Percentiles rank a stretch among this genome's conserved stretches.
phyloP scores from a whole-genome alignment of 2,113 vertebrate species.

The Cinclus mexicanus region DNA sequence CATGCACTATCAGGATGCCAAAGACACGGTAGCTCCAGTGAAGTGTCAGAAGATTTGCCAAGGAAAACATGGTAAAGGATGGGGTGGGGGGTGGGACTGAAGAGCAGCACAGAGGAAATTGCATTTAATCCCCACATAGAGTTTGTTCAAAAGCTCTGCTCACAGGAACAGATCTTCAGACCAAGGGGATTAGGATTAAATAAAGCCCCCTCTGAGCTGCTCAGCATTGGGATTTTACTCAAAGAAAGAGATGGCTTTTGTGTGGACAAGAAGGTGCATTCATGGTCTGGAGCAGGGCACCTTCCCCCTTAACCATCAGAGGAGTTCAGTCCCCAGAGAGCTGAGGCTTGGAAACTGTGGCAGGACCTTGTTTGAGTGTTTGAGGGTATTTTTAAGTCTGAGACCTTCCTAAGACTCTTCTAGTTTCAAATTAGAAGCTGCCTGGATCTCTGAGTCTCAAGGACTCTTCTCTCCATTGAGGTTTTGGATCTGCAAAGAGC shows the following conservation, averaged over 20 bases:
- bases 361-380: background rate
- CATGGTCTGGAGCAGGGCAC: background rate
- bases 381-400: constrained; percentile 9
- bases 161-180: background rate
- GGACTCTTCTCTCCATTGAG: background rate
- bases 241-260: constrained; percentile 11
- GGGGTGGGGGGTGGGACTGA: background rate
- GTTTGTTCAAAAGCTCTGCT: background rate
- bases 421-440: constrained; percentile 3
- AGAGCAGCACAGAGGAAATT: constrained; percentile 38
- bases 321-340: background rate
- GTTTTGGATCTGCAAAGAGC: background rate
- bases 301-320: background rate
- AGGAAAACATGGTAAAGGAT: constrained; percentile 49
- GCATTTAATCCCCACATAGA: constrained; percentile 3
- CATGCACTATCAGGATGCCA: background rate
- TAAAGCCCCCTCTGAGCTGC: constrained; percentile 17
- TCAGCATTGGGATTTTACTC: background rate
- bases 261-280: constrained; percentile 49
- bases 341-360: background rate
- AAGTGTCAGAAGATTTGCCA: constrained; percentile 60
- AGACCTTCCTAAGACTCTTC: background rate
- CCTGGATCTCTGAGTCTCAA: background rate
- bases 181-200: constrained; percentile 15
- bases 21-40: constrained; percentile 20